A percentile compares a stretch with the other conserved stretches of the same genome.
phyloP scores from a whole-genome alignment of 1,140 invertebrate genomes.

The Trichogramma pretiosum region DNA sequence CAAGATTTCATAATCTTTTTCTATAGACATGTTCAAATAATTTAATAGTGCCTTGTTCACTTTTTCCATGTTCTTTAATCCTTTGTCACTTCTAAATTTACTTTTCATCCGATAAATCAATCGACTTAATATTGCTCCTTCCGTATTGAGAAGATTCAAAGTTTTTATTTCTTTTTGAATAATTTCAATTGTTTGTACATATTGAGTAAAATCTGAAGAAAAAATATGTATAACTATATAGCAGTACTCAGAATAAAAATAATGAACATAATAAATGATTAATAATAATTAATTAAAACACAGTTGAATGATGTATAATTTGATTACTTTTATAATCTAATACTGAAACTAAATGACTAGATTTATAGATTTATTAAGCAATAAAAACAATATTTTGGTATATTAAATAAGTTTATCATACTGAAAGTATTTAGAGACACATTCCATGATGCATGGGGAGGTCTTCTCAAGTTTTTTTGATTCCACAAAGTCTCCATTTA shows the following conservation, averaged over 20 bases:
- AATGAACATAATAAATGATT: too few species aligned
- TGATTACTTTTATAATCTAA: too few species aligned
- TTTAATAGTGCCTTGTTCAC: slow-evolving; percentile 47
- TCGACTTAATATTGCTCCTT: slow-evolving; percentile 49
- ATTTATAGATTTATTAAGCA: background rate
- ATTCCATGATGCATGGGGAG: slow-evolving; percentile 28
- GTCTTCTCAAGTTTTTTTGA: slow-evolving; percentile 27
- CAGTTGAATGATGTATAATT: too few species aligned
- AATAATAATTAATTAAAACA: too few species aligned
- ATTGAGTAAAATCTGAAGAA: slow-evolving; percentile 23
- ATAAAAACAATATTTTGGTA: slow-evolving; percentile 10
- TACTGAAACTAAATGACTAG: too few species aligned
- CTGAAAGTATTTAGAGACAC: slow-evolving; percentile 22
- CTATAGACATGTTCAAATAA: slow-evolving; percentile 44
- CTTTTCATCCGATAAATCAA: slow-evolving; percentile 53
- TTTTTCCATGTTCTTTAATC: slow-evolving; percentile 49
- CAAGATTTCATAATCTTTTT: slow-evolving; percentile 32
- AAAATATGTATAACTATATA: too few species aligned
- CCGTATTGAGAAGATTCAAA: slow-evolving; percentile 44
- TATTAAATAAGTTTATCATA: slow-evolving; percentile 16
- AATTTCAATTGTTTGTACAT: slow-evolving; percentile 20
- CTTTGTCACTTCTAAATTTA: slow-evolving; percentile 54
- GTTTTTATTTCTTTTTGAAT: slow-evolving; percentile 41
- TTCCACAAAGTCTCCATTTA: slow-evolving; percentile 36
- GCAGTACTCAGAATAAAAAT: too few species aligned